Base-by-base conservation (phyloP, 30 jellyfish, hydroid and myxozoan genomes). In the Rhopilema esculentum region DNA sequence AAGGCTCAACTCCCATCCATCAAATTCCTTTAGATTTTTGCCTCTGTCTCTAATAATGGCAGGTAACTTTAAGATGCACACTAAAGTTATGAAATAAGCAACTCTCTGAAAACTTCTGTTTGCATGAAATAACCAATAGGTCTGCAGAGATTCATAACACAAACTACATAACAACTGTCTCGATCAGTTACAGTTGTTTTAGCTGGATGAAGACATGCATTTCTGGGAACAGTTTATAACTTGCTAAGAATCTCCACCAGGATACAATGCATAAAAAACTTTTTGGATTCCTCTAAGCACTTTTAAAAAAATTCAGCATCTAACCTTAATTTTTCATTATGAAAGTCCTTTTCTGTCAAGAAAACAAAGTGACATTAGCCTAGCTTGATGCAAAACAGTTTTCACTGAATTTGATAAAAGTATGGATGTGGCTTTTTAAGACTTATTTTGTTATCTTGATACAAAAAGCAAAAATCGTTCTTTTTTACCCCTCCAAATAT, bases 401-500 rank as follows among this genome's bases (percentile, higher is more conserved):
- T 71, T 70, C 70, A 24, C 22, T 70, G 81, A 70, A 70, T 28
- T 30, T 70, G 81, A 30, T 70, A 70, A 12, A 4, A 70, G 69
- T 70, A 70, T 22, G 81, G 51, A 30, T 70, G 81, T 70, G 81
- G 17, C 74, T 70, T 70, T 19, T 4, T 2, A 70, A 70, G 27
- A 30, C 49, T 22, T 19, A 70, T 70, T 70, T 70, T 70, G 53
- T 70, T 20, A 70, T 70, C 81, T 70, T 70, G 70, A 70, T 19
- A 70, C 32, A 19, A 12, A 4, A 70, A 30, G 62, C 81, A 70
- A 70, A 70, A 70, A 19, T 70, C 22, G 8, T 70, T 70, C 32
- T 30, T 70, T 22, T 70, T 69, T 30, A 70, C 22, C 32, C 81
- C 81, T 70, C 22, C 81, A 70, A 70, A 70, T 19, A 70, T 70